Evolutionary conservation across 2,113 vertebrate species (phyloP), one percentile per base, ranked within the genome.

Genomic region (Nothobranchius furzeri): DNA sequence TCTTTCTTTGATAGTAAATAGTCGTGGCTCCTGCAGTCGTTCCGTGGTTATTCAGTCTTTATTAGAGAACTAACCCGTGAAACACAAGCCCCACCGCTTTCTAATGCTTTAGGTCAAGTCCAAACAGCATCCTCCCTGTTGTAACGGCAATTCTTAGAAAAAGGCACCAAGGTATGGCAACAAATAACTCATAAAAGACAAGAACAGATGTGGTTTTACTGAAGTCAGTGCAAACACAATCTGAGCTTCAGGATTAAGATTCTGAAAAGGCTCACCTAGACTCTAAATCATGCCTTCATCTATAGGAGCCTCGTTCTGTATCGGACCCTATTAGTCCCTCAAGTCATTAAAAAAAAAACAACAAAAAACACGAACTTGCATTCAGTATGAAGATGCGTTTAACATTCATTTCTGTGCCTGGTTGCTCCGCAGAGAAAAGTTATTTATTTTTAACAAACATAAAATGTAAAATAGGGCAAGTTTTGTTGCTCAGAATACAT

Each of bases 11-110:
- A 75, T 78, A 79, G 78, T 83, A 75, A 76, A 53, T 81, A 78
- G 64, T 82, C 56, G 77, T 88, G 85, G 81, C 84, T 78, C 84
- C 64, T 58, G 75, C 79, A 64, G 76, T 82, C n/a, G 48, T 82
- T 50, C 42, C 13, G 75, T 84, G 84, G 74, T 72, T 56, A 77
- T 74, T 78, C 67, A 82, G 58, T 70, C 55, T 66, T 46, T 73
- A 70, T 78, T 4, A 20, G 79, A 75, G 49, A 66, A 78, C 73
- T 62, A 81, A 63, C 71, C 52, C 73, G 61, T 60, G 54, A 74
- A 76, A 81, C 68, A 61, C 60, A 70, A 53, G 58, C 45, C 57
- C 71, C 20, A n/a, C 20, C 37, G 60, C 73, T 83, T 59, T 46
- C 70, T 48, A 73, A 11, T 55, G 63, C 70, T 78, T 60, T 74